Conservation (phyloP, 2,888 invertebrate genomes). For the Microctonus brassicae region DNA sequence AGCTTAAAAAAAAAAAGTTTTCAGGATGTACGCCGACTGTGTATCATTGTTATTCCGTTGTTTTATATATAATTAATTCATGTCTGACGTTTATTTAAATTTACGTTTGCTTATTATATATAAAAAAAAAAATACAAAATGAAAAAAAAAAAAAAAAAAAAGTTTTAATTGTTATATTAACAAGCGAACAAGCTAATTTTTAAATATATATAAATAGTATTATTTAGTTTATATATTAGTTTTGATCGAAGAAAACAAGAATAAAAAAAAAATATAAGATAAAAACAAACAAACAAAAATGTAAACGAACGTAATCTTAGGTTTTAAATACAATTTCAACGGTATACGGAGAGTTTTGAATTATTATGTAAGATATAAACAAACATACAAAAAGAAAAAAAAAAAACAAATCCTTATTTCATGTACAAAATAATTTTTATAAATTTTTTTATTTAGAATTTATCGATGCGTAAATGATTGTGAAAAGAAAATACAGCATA, state of each 20-base stretch:
- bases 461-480: background rate
- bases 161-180: conserved; percentile 35
- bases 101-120: conserved; percentile 21
- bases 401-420: conserved; percentile 10
- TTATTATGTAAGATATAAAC: conserved; percentile 30
- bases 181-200: conserved; percentile 33
- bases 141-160: conserved; percentile 12
- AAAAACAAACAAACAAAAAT: conserved; percentile 25
- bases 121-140: background rate
- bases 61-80: conserved; percentile 12
- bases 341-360: conserved; percentile 28
- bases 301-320: conserved; percentile 38
- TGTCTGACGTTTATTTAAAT: conserved; percentile 24
- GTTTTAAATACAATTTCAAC: conserved; percentile 30
- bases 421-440: conserved; percentile 30
- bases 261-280: conserved; percentile 1
- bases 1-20: background rate
- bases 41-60: conserved; percentile 37
- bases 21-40: conserved; percentile 26
- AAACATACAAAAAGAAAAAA: background rate
- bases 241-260: conserved; percentile 16
- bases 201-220: conserved; percentile 18
- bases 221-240: conserved; percentile 22
- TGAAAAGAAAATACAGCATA: background rate
- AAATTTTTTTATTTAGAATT: conserved; percentile 1